Evolutionary conservation across 2,797 vertebrate species (phyloP), one percentile per base, ranked within the genome.

Genomic region (Holocentrus rufus): DNA sequence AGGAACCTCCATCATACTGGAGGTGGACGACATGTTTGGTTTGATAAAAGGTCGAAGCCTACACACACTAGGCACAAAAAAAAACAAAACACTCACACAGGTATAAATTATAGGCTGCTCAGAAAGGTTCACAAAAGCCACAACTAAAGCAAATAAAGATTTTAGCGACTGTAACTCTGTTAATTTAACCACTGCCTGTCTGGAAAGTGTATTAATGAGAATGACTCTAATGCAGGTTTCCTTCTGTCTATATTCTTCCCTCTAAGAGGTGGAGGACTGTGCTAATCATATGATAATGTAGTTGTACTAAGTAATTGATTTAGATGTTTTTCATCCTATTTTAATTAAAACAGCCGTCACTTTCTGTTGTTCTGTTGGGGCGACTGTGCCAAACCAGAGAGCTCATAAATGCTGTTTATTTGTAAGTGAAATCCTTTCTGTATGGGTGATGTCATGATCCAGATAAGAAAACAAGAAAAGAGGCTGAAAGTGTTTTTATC

Each of bases 191-290:
- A 50, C 58, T 42, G 39, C 39, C 39, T 42, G 39, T 42, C 47
- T 79, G 67, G 44, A 56, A 52, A 58, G 34, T 70, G 64, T 50
- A 82, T 54, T 27, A 64, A 49, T 46, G 20, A 65, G 30, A 52
- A 68, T 57, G 39, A 65, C 23, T 20, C 15, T 4, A 20, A n/a
- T 15, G 4, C 6, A 23, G 1, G 23, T 13, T 39, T 39, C 9
- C 9, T 39, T 39, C 34, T 60, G 31, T 52, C 18, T 79, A 25
- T 42, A 57, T 20, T 36, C 17, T 20, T 61, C 18, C 31, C 49
- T n/a, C 56, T 18, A 30, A 57, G 18, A 53, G 23, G 17, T 30
- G 7, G 31, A 70, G 10, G 11, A 4, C 39, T 44, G 13, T 44
- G 39, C 13, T 44, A 44, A 44, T 59, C 58, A 65, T 36, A 20